Evolutionary conservation across 2,888 invertebrate genomes (phyloP).

Genomic region (Onthophagus sagittarius): DNA sequence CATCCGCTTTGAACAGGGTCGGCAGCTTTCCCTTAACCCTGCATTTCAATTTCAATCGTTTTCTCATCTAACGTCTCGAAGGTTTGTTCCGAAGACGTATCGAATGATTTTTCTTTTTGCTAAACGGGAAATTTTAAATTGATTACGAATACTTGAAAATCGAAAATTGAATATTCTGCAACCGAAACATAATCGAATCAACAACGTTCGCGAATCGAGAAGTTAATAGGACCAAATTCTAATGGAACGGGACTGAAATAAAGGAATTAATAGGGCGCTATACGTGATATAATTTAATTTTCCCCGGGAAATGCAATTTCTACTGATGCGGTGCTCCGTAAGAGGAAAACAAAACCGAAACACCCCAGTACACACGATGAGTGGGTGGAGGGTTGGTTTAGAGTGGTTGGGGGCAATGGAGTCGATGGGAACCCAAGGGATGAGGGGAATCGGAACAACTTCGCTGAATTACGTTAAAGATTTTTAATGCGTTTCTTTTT

Average conservation of each 20-base stretch:
- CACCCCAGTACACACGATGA: not conserved
- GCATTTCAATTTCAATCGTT: not conserved
- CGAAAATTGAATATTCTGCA: not conserved
- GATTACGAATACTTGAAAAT: not conserved
- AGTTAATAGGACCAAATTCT: not conserved
- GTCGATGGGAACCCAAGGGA: not conserved
- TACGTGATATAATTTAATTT: conserved; percentile 9
- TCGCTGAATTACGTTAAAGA: not conserved
- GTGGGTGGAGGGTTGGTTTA: not conserved
- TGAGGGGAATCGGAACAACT: not conserved
- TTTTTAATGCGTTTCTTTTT: not conserved
- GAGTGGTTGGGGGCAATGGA: not conserved
- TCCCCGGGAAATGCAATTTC: conserved; percentile 1
- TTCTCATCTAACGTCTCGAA: not conserved
- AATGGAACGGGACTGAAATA: not conserved
- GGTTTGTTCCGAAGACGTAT: not conserved
- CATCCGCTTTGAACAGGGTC: not conserved
- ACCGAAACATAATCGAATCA: not conserved
- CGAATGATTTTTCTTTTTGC: not conserved
- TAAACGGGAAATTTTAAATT: not conserved
- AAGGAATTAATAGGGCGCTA: conserved; percentile 1
- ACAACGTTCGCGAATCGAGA: not conserved
- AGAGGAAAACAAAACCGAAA: conserved; percentile 6
- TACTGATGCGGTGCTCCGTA: not conserved
- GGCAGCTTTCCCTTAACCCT: not conserved